phyloP scores from a whole-genome alignment of 2,797 vertebrate genomes.

The Okamejei kenojei region DNA sequence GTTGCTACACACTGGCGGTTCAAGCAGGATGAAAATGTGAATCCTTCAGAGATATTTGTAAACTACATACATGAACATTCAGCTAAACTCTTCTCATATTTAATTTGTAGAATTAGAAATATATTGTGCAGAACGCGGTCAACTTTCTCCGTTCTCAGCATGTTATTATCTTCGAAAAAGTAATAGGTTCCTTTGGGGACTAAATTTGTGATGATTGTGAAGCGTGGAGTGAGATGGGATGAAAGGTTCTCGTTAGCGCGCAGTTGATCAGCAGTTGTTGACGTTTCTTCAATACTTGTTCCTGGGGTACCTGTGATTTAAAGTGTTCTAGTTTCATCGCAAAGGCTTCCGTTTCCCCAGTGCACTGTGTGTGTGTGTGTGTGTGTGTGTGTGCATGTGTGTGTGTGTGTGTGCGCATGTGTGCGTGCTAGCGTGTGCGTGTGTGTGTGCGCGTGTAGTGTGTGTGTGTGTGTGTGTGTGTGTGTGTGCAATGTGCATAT shows the following conservation, averaged over 20 bases:
- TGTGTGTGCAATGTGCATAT: too few relatives aligned
- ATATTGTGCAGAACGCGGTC: background rate
- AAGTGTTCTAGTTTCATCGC: too few relatives aligned
- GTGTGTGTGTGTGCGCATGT: too few relatives aligned
- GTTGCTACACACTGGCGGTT: background rate
- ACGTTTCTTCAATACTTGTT: background rate
- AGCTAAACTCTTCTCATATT: background rate
- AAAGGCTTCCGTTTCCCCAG: too few relatives aligned
- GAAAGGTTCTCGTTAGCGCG: background rate
- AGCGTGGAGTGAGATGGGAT: too few relatives aligned
- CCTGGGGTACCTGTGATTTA: background rate
- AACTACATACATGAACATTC: background rate
- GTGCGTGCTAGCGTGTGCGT: too few relatives aligned
- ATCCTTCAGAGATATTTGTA: background rate
- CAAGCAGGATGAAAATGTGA: background rate
- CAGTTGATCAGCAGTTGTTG: background rate
- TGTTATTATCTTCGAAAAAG: background rate
- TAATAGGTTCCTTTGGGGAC: background rate
- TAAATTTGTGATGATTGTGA: background rate
- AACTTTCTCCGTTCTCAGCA: background rate
- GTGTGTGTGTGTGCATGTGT: too few relatives aligned
- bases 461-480: too few relatives aligned
- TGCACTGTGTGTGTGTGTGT: too few relatives aligned
- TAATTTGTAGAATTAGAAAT: background rate
- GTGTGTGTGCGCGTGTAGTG: too few relatives aligned